Evolutionary conservation across 2,797 vertebrate genomes (phyloP), one percentile per base, ranked within the genome.

Genomic region (Chloroceryle amazona): DNA sequence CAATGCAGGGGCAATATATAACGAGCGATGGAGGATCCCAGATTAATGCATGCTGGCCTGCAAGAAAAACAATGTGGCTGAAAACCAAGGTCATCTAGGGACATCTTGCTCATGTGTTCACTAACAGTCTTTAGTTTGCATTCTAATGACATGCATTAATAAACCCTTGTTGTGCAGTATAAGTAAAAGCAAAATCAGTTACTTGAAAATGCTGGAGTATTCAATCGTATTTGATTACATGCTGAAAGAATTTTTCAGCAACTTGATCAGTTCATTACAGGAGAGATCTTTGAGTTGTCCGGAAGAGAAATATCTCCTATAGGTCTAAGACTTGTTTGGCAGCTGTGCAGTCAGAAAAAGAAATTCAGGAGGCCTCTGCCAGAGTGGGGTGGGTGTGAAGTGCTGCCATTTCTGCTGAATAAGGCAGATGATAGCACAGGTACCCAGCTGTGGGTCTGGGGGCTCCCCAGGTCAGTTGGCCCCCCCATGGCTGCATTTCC

Each of bases 21-120:
- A 39, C 47, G 72, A 79, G 84, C 8, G 7, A 68, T 74, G 70
- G 54, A 86, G 49, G 57, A 74, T 86, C 65, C 61, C 21, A 67
- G 86, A 72, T 70, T 23, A 76, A 33, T 33, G 44, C 20, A 15
- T 52, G 33, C 61, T 49, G 75, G 23, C 66, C 79, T 71, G 67
- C 22, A 33, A 92, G 44, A 12, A 78, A 49, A 91, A 63, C 37
- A 19, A 33, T 9, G 29, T 65, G 44, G 33, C 35, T 91, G 82
- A 68, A 94, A 93, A 90, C 44, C 76, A 70, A 62, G 80, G 73
- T 89, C 42, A 23, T 54, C 81, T 90, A 81, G 66, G 82, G 90
- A 90, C 54, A 81, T 22, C 42, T 79, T 84, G 19, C 23, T 72
- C 0, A 0, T 68, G 44, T 80, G 42, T 28, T 87, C 13, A 3